Evolutionary conservation across 2,888 invertebrate genomes (phyloP), one percentile per base, ranked within the genome.

Genomic region (Rotaria sp.): DNA sequence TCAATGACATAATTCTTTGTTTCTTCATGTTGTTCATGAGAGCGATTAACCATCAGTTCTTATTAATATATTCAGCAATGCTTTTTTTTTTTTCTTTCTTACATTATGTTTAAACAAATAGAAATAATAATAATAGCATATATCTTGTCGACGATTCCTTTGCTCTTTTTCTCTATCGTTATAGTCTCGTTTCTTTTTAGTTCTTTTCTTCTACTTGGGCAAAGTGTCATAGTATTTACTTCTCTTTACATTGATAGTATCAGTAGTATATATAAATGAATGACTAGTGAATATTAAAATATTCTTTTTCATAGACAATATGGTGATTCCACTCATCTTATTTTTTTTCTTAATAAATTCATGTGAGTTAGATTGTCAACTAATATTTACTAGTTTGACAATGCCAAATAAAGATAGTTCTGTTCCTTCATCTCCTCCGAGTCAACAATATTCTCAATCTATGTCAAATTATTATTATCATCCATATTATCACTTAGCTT

Each of bases 401-500:
- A 18, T 67, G 35, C 67, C 30, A 30, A 11, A 67, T 67, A 67
- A 87, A 87, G 55, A 86, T 35, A 35, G 21, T 35, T 18, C 13
- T 35, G 8, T 7, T 21, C 0, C 21, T 21, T 35, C 30, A 21
- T 30, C 67, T 35, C 4, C 67, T 67, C 21, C 35, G 18, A 67
- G 35, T 35, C 35, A 35, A 35, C 67, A 67, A 67, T 21, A 67
- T 8, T 21, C 35, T 21, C 30, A 30, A 35, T 21, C 67, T 35
- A 38, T 35, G 18, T n/a, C 35, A 21, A 67, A 67, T 21, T 67
- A 67, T 67, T 35, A 67, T 67, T 21, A 67, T 21, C 13, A 35
- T 67, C 35, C 67, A n/a, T 67, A 67, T 67, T 80, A 80, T 80
- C 13, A 80, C 38, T 45, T 80, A 80, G 80, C 80, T 45, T 35